Evolutionary conservation across 2,797 vertebrate genomes (phyloP).

Genomic region (Halcyon chelicuti): DNA sequence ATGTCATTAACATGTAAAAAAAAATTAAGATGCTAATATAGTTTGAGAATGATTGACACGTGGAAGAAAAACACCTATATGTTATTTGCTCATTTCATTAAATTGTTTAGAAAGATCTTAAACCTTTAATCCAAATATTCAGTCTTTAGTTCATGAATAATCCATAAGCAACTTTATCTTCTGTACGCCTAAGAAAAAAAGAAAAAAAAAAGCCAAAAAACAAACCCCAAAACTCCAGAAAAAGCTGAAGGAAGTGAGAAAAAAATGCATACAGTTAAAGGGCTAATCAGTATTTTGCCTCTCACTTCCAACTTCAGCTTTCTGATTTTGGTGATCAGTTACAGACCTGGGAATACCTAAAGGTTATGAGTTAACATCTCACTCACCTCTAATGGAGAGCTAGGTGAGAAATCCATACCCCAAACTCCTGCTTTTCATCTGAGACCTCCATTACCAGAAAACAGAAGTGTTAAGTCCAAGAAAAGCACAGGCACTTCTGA

Average conservation of each 20-base stretch:
- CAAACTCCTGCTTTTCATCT: neutral
- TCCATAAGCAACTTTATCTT: conserved; percentile 1
- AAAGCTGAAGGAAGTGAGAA: neutral
- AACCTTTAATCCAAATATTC: conserved; percentile 40
- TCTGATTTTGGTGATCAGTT: neutral
- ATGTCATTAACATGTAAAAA: neutral
- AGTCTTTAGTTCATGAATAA: conserved; percentile 20
- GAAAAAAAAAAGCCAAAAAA: neutral
- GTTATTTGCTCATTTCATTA: conserved; percentile 30
- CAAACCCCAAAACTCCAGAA: neutral
- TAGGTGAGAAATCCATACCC: neutral
- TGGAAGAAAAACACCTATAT: neutral
- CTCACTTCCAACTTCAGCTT: neutral
- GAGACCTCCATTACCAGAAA: neutral
- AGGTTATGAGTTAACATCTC: neutral
- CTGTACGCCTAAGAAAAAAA: neutral
- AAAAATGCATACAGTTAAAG: neutral
- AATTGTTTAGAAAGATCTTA: conserved; percentile 19
- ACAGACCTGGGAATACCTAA: accelerated
- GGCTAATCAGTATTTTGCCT: neutral
- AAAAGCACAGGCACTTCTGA: neutral
- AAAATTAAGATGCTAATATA: neutral
- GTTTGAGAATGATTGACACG: neutral
- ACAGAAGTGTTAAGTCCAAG: accelerated
- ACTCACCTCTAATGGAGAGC: neutral